A percentile compares a stretch with the other conserved stretches of the same genome.
Conservation (phyloP, 1,140 invertebrate genomes). For the Bombus superbus region DNA sequence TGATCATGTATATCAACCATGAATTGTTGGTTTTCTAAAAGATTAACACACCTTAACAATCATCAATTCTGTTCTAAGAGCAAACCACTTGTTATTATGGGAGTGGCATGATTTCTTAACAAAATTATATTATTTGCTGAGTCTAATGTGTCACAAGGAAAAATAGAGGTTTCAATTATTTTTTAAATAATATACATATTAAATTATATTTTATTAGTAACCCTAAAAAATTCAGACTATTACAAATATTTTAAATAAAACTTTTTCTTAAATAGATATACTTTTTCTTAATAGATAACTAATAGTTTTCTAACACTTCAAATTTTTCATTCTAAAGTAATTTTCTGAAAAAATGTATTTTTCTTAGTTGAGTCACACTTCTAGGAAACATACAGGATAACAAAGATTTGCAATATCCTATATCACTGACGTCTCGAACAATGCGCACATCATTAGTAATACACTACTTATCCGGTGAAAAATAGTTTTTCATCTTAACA, state of each 20-base stretch:
- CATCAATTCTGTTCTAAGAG: background rate
- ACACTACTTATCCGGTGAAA: background rate
- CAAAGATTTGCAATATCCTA: background rate
- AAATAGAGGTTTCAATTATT: background rate
- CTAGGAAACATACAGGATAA: background rate
- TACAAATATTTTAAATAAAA: background rate
- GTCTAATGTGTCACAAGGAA: background rate
- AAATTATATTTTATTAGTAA: background rate
- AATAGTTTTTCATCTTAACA: background rate
- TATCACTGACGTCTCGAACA: background rate
- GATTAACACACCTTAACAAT: background rate
- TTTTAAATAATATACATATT: background rate
- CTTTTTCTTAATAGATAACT: background rate
- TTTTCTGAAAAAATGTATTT: background rate
- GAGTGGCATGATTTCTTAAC: background rate
- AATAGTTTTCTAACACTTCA: background rate
- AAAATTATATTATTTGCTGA: background rate
- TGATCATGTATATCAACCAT: background rate
- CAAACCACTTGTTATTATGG: background rate
- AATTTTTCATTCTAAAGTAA: background rate
- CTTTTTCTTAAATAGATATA: background rate
- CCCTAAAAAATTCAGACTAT: background rate
- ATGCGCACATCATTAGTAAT: background rate
- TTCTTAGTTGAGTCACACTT: background rate
- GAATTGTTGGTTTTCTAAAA: background rate